Conservation (phyloP, 2,888 invertebrate species). For the Cantharis rufa region DNA sequence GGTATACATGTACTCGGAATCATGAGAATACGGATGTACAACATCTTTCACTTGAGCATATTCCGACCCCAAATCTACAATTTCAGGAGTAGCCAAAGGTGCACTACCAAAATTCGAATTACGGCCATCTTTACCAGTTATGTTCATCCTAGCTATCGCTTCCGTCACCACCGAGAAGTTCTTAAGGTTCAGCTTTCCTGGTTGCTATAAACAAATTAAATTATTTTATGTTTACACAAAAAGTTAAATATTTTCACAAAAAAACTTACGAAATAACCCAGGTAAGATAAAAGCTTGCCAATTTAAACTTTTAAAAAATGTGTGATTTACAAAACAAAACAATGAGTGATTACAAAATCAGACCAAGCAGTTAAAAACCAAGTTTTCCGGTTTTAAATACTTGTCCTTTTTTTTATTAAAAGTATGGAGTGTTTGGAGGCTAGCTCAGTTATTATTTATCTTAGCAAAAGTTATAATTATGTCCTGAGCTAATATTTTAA, state of each 20-base stretch:
- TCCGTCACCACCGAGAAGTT: constrained; percentile 88
- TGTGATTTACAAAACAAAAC: background rate
- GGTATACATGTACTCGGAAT: constrained; percentile 69
- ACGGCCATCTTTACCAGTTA: constrained; percentile 59
- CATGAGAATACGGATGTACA: constrained; percentile 54
- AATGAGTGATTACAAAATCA: background rate
- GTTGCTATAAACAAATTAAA: constrained; percentile 63
- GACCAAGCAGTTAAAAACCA: background rate
- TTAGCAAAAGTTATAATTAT: background rate
- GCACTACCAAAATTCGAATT: constrained; percentile 66
- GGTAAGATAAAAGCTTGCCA: background rate
- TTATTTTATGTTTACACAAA: background rate
- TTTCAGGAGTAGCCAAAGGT: constrained; percentile 76
- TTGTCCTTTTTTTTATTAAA: background rate
- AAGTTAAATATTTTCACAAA: background rate
- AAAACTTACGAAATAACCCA: background rate
- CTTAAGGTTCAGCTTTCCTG: constrained; percentile 87
- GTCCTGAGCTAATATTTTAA: no score
- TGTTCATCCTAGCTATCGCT: constrained; percentile 75
- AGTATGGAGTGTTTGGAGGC: background rate
- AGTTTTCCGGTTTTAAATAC: background rate
- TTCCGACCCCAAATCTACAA: constrained; percentile 74
- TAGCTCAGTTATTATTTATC: background rate
- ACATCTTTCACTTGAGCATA: constrained; percentile 69
- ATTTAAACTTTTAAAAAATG: background rate